These are phyloP conservation scores for Erpobdella octoculata DNA, from an alignment of 2,888 invertebrate genomes.

Conservation along the genomic window DNA sequence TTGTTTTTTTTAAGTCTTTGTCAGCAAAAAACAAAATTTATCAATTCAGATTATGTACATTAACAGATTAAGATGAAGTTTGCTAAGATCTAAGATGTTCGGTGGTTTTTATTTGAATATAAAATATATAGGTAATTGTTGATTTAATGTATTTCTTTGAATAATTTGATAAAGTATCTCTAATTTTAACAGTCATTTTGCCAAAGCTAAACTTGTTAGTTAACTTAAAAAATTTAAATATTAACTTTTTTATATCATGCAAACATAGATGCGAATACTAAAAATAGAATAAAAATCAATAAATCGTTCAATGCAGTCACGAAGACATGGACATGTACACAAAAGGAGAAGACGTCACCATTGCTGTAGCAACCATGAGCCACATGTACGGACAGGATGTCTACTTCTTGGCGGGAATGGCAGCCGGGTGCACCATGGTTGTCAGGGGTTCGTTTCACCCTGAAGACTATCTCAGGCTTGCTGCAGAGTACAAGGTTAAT, in stretches of 20 bases:
- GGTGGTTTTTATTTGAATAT: too few relatives aligned
- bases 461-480: background rate
- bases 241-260: background rate
- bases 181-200: too few relatives aligned
- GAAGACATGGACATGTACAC: background rate
- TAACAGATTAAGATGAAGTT: too few relatives aligned
- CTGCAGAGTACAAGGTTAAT: background rate
- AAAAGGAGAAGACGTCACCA: conserved; percentile 6
- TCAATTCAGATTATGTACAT: too few relatives aligned
- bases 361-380: conserved; percentile 10
- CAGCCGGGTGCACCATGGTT: background rate
- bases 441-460: background rate
- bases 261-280: background rate
- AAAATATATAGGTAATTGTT: too few relatives aligned
- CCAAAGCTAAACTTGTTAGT: too few relatives aligned
- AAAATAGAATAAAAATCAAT: background rate
- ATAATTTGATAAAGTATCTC: too few relatives aligned
- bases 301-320: background rate
- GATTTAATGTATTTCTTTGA: too few relatives aligned
- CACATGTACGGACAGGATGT: conserved; percentile 15
- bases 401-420: conserved; percentile 1
- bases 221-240: too few relatives aligned
- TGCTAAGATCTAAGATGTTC: too few relatives aligned
- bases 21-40: too few relatives aligned
- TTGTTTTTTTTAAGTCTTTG: background rate